A percentile compares a stretch with the other conserved stretches of the same genome.
Evolutionary conservation across 2,113 vertebrate genomes (phyloP).

Genomic region (Megaceryle maxima): DNA sequence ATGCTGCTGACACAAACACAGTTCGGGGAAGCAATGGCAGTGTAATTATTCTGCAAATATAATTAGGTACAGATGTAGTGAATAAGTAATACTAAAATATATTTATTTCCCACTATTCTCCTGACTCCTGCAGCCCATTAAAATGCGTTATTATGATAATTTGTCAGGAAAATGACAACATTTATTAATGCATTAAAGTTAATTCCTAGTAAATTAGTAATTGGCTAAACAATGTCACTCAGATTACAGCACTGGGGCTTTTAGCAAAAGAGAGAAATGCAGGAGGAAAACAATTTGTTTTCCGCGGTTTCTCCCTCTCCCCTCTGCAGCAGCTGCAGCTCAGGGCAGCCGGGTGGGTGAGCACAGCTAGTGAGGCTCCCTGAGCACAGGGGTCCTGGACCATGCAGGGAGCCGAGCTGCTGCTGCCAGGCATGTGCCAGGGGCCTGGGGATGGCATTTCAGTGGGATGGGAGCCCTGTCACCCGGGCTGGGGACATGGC

Average conservation of each 20-base stretch:
- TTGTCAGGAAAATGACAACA: constrained; percentile 70
- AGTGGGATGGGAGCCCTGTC: rapidly evolving
- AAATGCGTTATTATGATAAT: constrained; percentile 67
- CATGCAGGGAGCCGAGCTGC: not conserved
- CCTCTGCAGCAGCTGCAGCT: rapidly evolving
- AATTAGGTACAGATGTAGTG: constrained; percentile 71
- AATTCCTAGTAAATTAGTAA: constrained; percentile 72
- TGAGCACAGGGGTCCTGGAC: not conserved
- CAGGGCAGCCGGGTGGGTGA: rapidly evolving
- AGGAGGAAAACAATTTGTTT: not conserved
- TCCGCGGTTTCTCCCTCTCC: not conserved
- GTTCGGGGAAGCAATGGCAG: not conserved
- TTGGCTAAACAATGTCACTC: constrained; percentile 58
- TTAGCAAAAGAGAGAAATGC: not conserved
- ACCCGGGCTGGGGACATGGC: rapidly evolving
- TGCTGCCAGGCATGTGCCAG: rapidly evolving
- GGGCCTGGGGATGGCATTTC: rapidly evolving
- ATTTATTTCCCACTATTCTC: constrained; percentile 66
- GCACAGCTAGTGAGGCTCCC: rapidly evolving
- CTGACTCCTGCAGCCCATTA: constrained; percentile 53
- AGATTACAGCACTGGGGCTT: not conserved
- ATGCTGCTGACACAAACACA: constrained; percentile 49
- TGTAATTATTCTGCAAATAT: constrained; percentile 70
- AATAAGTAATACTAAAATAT: constrained; percentile 69
- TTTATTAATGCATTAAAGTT: constrained; percentile 72